phyloP scores from a whole-genome alignment of 2,113 vertebrate genomes.

The Scomber japonicus region DNA sequence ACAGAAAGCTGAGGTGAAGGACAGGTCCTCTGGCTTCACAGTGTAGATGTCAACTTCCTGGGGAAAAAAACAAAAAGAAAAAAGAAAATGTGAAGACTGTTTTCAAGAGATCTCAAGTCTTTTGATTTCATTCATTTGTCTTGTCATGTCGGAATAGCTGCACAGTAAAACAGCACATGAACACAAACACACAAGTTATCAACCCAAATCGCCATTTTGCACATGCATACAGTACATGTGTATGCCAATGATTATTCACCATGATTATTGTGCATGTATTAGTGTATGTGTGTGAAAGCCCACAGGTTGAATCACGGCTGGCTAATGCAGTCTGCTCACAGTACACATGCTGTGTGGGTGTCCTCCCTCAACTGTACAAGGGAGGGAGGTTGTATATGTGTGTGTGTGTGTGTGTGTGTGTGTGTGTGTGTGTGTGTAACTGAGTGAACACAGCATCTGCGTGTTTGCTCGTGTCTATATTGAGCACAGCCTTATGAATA shows the following conservation, averaged over 20 bases:
- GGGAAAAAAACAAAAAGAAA: background rate
- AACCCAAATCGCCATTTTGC: constrained; percentile 1
- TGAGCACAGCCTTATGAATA: constrained; percentile 33
- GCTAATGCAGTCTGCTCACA: constrained; percentile 63
- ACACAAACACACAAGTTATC: constrained; percentile 15
- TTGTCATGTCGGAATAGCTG: background rate
- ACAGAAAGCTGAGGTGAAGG: constrained; percentile 96
- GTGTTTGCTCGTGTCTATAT: constrained; percentile 15
- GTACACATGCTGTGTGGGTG: constrained; percentile 79
- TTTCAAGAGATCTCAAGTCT: background rate
- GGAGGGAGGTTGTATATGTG: constrained; percentile 36
- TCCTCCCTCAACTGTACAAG: constrained; percentile 59
- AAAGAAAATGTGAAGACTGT: background rate
- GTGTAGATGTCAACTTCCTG: constrained; percentile 98
- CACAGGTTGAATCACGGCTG: constrained; percentile 77
- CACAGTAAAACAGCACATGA: background rate
- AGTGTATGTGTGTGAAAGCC: constrained; percentile 58
- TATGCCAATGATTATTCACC: constrained; percentile 56
- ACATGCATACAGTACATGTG: constrained; percentile 21
- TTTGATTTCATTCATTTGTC: background rate
- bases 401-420: background rate
- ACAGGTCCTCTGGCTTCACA: constrained; percentile 94
- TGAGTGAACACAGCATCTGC: background rate
- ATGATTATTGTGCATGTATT: constrained; percentile 31
- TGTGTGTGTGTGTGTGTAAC: constrained; percentile 8